Base-by-base conservation (phyloP, 2,113 vertebrate genomes). In the Pterocles burchelli region DNA sequence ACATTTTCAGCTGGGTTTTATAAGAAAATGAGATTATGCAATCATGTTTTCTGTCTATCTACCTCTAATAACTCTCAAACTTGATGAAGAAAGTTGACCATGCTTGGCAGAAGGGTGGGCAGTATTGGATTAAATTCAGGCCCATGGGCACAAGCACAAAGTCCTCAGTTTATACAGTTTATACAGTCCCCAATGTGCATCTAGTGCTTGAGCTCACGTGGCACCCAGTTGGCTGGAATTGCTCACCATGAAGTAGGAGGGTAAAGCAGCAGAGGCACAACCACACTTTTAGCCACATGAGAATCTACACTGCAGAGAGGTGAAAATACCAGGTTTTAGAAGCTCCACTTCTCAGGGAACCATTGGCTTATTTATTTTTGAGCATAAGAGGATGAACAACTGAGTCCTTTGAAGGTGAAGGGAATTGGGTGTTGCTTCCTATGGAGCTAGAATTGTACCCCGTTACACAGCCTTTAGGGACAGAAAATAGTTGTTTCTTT, bases 271-370 rank as follows among this genome's bases (percentile, higher is more conserved):
- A 63, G 20, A 92, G 52, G 26, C 76, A 95, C 43, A 48, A 22
- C 57, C 65, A 11, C 43, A 43, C 34, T 84, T 80, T 74, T 29
- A 90, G 78, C 41, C 67, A 80, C 59, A 24, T 20, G 57, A 93
- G 67, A 72, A 84, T n/a, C 68, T 29, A 33, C 21, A 10, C 38
- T 54, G 52, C 48, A 78, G 76, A 84, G 93, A 89, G 73, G 68
- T 88, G 57, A 90, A 78, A 58, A 90, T 58, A 92, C 11, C 66
- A 85, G 38, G n/a, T 77, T 93, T 81, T 92, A 81, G 83, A 84
- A 81, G 65, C 63, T 81, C 65, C 24, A 48, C 52, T 95, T 95
- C 76, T 62, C 55, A 28, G 46, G 57, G 65, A 92, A 81, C 46
- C 2, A 0, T 72, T 63, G 41, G 33, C 48, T 91, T 74, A 74